phyloP scores from a whole-genome alignment of 1,140 invertebrate species.

The Drosophila pandora region DNA sequence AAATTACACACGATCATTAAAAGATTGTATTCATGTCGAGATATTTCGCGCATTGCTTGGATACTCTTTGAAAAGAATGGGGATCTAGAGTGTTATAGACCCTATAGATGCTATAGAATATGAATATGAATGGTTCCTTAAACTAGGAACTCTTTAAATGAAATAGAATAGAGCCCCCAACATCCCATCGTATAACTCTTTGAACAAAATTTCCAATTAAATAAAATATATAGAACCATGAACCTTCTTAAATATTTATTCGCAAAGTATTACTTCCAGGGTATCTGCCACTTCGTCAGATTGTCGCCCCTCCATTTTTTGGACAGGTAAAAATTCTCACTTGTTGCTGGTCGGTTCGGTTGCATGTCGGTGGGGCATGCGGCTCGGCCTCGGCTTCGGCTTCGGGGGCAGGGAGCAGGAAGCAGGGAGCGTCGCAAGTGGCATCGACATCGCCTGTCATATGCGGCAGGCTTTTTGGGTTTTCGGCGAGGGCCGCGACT shows the following conservation, averaged over 20 bases:
- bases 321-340: conserved; percentile 31
- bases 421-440: background rate
- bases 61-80: background rate
- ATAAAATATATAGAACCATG: too few species aligned
- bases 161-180: too few species aligned
- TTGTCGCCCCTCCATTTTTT: too few species aligned
- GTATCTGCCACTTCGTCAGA: background rate
- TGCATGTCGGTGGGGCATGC: conserved; percentile 49
- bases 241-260: too few species aligned
- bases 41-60: conserved; percentile 56
- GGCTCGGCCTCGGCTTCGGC: background rate
- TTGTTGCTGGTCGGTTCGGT: conserved; percentile 34
- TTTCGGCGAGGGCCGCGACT: conserved; percentile 23
- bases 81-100: background rate
- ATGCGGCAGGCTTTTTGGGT: conserved; percentile 54
- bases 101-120: background rate
- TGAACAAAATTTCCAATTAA: too few species aligned
- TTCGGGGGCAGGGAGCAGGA: background rate
- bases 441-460: conserved; percentile 53
- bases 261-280: conserved; percentile 2
- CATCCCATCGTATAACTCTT: too few species aligned
- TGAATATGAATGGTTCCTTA: too few species aligned
- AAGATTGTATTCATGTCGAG: conserved; percentile 80
- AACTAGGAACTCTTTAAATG: too few species aligned
- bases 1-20: conserved; percentile 82